Evolutionary conservation across 2,113 vertebrate species (phyloP), one percentile per base, ranked within the genome.

Genomic region (Takifugu flavidus): DNA sequence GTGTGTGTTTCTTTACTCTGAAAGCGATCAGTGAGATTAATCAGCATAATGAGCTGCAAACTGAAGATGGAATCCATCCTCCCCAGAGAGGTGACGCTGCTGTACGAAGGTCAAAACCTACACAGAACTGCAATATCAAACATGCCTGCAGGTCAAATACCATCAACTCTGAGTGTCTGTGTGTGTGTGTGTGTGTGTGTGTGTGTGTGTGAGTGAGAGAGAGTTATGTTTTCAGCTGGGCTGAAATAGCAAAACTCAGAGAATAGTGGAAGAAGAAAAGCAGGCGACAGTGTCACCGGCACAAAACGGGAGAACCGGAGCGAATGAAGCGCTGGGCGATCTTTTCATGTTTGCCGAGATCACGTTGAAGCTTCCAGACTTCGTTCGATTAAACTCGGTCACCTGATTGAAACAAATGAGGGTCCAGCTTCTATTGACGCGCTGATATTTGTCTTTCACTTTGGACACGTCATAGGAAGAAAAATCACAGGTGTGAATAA

Each of bases 1-100:
- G 43, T 26, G 62, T 62, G 56, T 42, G 50, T 72, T 72, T 63
- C 72, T 83, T 77, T 78, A 78, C 82, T 83, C 77, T 53, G 77
- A 25, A 58, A 57, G 70, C 81, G 70, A 65, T 80, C 67, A 62
- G 66, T 75, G 70, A 80, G 87, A 86, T 86, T 85, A 78, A 85
- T 85, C 67, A 56, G 72, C 69, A 78, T 85, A 85, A 87, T 86
- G 86, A 85, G 83, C 79, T 72, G 62, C 64, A 43, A 75, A 67
- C 62, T 75, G 77, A 85, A 83, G 78, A 85, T 80, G 79, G 57
- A 62, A 83, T 82, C 70, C 61, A 62, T 57, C 75, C 75, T 78
- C 79, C 76, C 67, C 49, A 4, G 65, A 60, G 73, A 72, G 62
- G 39, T 25, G 34, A 45, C 51, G 56, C 63, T 67, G 70, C 82